Percentiles rank a stretch among this genome's conserved stretches.
These are phyloP conservation scores for Sinodicranocentrus sp. DNA, from an alignment of 2,888 invertebrate species.

Conservation along the genomic window DNA sequence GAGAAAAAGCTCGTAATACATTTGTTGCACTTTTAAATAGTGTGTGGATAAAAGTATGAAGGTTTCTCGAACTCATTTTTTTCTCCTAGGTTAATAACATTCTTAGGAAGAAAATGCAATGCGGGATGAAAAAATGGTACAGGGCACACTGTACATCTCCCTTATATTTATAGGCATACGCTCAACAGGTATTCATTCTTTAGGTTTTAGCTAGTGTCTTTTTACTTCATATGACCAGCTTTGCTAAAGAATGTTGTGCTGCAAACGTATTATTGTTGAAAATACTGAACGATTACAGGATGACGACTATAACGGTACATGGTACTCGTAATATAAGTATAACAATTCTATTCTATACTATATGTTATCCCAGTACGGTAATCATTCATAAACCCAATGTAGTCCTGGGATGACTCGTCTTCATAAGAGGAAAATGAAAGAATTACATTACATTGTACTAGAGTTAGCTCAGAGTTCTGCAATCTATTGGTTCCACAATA, in stretches of 20 bases:
- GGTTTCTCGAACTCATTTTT: slow-evolving; percentile 18
- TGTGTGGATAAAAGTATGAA: slow-evolving; percentile 2
- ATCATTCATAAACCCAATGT: too few species aligned
- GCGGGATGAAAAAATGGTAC: slow-evolving; percentile 10
- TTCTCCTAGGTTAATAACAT: slow-evolving; percentile 19
- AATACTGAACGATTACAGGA: background rate
- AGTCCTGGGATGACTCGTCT: too few species aligned
- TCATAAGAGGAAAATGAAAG: slow-evolving; percentile 5
- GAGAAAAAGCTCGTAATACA: background rate
- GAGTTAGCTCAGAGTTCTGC: background rate
- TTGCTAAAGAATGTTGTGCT: background rate
- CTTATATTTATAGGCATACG: too few species aligned
- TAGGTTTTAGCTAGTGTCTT: background rate
- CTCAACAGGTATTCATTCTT: slow-evolving; percentile 1
- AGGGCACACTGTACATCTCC: background rate
- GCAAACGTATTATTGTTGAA: slow-evolving; percentile 2
- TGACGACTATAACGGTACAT: slow-evolving; percentile 3
- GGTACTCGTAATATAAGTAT: too few species aligned
- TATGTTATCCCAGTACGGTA: background rate
- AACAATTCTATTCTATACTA: background rate
- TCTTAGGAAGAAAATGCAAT: background rate
- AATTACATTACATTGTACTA: background rate
- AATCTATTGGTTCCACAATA: background rate
- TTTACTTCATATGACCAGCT: background rate
- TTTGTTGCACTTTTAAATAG: background rate